phyloP scores from a whole-genome alignment of 2,797 vertebrate genomes.

The Hippopotamyrus pictus region DNA sequence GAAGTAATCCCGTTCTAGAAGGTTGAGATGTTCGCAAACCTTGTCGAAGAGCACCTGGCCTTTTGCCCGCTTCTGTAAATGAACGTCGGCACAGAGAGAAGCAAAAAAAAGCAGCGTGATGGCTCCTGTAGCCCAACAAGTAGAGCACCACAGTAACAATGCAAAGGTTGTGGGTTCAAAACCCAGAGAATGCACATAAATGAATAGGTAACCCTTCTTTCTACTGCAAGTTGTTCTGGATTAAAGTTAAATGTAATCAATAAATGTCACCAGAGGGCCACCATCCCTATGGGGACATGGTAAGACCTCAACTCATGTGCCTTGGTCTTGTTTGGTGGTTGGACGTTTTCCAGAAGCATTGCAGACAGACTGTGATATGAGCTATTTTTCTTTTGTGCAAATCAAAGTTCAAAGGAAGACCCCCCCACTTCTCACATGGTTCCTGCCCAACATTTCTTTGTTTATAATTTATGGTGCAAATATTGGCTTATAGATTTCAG shows the following conservation, averaged over 20 bases:
- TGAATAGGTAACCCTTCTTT: background rate
- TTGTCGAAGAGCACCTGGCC: slow-evolving; percentile 89
- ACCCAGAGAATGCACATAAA: background rate
- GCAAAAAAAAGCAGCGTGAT: background rate
- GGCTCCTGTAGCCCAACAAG: background rate
- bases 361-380: background rate
- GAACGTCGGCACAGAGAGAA: background rate
- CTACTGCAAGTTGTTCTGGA: background rate
- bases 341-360: background rate
- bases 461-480: background rate
- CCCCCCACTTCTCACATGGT: background rate
- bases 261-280: background rate
- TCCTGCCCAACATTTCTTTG: background rate
- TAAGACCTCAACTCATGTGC: background rate
- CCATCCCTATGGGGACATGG: background rate
- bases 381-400: background rate
- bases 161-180: background rate
- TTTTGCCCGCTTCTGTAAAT: slow-evolving; percentile 78
- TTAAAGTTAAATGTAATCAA: background rate
- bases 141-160: background rate
- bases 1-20: slow-evolving; percentile 95
- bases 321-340: background rate
- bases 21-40: slow-evolving; percentile 92
- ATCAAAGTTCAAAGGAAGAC: background rate
- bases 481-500: background rate